Base-by-base conservation (phyloP, 2,113 vertebrate species). In the Cyprinodon variegatus region DNA sequence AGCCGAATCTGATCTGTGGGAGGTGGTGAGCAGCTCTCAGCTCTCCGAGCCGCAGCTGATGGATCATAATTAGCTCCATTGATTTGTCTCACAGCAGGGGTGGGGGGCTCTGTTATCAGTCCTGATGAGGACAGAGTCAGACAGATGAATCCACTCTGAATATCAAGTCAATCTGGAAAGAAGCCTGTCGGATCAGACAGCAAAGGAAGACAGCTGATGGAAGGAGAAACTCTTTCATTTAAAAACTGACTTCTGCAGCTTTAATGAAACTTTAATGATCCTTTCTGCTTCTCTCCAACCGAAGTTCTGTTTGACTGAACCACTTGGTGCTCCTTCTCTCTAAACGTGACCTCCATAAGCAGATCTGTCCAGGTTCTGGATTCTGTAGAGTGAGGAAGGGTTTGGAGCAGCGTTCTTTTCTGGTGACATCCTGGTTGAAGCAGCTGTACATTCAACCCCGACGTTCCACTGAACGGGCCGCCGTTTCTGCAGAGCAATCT, bases 61-160 rank as follows among this genome's bases (percentile, higher is more conserved):
- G 85, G 90, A 90, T 85, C 79, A 83, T 88, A 86, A 91, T 91
- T 90, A 91, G 85, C 81, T 74, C 68, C 81, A 91, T 87, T 85
- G 85, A 90, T 88, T 84, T 79, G 72, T 72, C 69, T 41, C 75
- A 57, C 60, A 37, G 76, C 1, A 37, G 60, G 40, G 11, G 45
- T 43, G 46, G 43, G 61, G 36, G n/a, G 29, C 65, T 4, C 4
- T 9, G 59, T 9, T 81, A 70, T 76, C 45, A 76, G 72, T 57
- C 36, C 65, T 13, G 59, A 75, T 53, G 63, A 68, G 69, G 60
- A 71, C 66, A 41, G 22, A 62, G 72, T 77, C 17, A 68, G 65
- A 62, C 65, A 50, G 17, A 70, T 57, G 37, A 43, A 45, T 11
- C 45, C 46, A 29, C 39, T 61, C 41, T 46, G 53, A 68, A 65